Base-by-base conservation (phyloP, 1,140 invertebrate genomes). In the Aethina tumida region DNA sequence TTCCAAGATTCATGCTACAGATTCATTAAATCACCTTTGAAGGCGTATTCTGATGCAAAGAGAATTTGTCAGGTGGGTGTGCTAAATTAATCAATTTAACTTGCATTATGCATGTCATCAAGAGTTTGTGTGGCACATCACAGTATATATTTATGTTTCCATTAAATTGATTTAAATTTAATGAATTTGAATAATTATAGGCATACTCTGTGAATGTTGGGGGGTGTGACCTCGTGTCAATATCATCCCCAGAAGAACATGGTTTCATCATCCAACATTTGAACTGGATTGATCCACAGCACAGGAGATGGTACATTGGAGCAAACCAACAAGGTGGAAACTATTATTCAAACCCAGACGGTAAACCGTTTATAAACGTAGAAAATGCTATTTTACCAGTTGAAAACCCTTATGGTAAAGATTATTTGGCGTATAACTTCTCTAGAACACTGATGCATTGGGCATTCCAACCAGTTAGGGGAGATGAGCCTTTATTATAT, bases 301-400 rank as follows among this genome's bases (percentile, higher is more conserved):
- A 87, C 58, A 69, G 81, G 30, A 71, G 74, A n/a, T 95, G 89
- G 84, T 92, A 88, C 47, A 80, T 84, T 15, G 82, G 84, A 14
- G 77, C 78, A 2, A 73, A 73, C 26, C 81, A 86, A 55, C 73
- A 77, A 29, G 72, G 74, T 1, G 75, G 77, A 3, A 80, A 80
- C 27, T 77, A 75, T 41, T 94, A 88, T 86, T 61, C 77, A 0
- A 94, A 93, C 63, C 83, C 88, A 47, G 88, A 93, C 65, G 76
- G 75, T 14, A 72, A 76, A 6, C 77, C 80, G 35, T 61, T 93
- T 13, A 60, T 70, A 21, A 81, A 84, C 45, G 73, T 91, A 58
- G 86, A 92, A 41, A 81, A 82, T 62, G 82, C 85, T 2, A 86
- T 92, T 57, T 67, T 91, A 35, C n/a, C n/a, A n/a, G n/a, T n/a